Evolutionary conservation across 2,797 vertebrate genomes (phyloP).

Genomic region (Gobio occitaniae): DNA sequence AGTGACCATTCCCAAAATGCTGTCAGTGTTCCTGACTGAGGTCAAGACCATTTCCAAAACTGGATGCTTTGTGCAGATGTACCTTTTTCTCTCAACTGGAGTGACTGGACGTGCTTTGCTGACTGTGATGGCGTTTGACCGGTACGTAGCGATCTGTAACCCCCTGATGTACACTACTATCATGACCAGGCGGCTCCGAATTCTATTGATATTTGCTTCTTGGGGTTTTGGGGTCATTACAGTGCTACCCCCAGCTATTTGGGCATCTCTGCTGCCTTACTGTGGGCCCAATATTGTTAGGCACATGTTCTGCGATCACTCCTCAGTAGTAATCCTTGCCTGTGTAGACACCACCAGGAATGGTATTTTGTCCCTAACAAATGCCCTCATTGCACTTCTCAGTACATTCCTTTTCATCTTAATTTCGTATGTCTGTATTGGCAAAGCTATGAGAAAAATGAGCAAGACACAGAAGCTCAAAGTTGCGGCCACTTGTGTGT

Average conservation of each 20-base stretch:
- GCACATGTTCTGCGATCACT: conserved; percentile 79
- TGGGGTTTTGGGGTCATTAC: conserved; percentile 59
- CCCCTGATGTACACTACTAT: conserved; percentile 66
- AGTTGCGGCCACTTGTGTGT: conserved; percentile 71
- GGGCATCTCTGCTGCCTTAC: conserved; percentile 52
- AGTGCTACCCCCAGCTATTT: not conserved
- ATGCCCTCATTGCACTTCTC: conserved; percentile 69
- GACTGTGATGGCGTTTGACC: conserved; percentile 76
- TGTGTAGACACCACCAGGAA: conserved; percentile 71
- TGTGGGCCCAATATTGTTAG: conserved; percentile 62
- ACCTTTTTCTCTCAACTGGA: conserved; percentile 66
- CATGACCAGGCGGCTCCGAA: conserved; percentile 63
- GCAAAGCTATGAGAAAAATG: conserved; percentile 67
- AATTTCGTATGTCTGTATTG: conserved; percentile 70
- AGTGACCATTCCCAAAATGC: conserved; percentile 75
- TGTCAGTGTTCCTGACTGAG: conserved; percentile 67
- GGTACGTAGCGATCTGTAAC: conserved; percentile 70
- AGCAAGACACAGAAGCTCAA: conserved; percentile 64
- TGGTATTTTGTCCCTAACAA: conserved; percentile 69
- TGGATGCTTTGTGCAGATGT: conserved; percentile 72
- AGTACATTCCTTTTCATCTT: conserved; percentile 73
- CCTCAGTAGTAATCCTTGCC: conserved; percentile 76
- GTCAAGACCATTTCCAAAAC: conserved; percentile 60
- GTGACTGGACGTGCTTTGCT: conserved; percentile 62
- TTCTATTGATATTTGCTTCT: conserved; percentile 55